Conservation (phyloP, 2,888 invertebrate species). For the Aspidiotus destructor region DNA sequence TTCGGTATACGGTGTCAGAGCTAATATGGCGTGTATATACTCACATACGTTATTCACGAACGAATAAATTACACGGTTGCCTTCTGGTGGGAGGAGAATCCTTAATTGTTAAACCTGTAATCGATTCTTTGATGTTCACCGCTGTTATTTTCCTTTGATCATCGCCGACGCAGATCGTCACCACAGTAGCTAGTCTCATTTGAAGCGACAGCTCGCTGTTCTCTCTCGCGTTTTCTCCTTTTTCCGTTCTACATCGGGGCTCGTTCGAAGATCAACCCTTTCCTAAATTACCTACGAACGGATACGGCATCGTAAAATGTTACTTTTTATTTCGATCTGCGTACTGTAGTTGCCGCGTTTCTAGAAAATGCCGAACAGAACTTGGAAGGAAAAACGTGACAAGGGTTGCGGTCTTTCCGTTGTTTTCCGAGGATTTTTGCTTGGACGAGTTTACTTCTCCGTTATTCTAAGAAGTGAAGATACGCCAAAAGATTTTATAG, state of each 20-base stretch:
- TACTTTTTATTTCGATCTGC: too few relatives aligned
- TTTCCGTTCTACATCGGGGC: too few relatives aligned
- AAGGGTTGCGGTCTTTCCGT: too few relatives aligned
- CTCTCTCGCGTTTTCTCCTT: neutral
- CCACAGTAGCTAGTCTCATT: slow-evolving; percentile 26
- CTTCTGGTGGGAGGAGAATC: slow-evolving; percentile 30
- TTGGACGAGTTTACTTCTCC: too few relatives aligned
- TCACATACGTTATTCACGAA: slow-evolving; percentile 19
- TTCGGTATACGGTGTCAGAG: slow-evolving; percentile 19
- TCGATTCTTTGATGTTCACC: slow-evolving; percentile 33
- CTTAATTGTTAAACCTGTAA: slow-evolving; percentile 33
- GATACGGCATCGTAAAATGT: too few relatives aligned
- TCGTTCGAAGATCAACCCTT: slow-evolving; percentile 17
- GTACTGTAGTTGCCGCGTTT: too few relatives aligned
- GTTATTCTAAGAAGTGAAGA: too few relatives aligned
- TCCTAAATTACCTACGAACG: neutral
- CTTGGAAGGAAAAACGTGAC: too few relatives aligned
- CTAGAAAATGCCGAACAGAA: too few relatives aligned
- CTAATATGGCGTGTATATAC: slow-evolving; percentile 3
- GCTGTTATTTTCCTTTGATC: slow-evolving; percentile 28
- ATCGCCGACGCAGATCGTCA: slow-evolving; percentile 25
- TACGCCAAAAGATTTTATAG: too few relatives aligned
- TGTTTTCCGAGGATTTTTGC: too few relatives aligned
- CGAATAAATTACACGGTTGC: slow-evolving; percentile 30
- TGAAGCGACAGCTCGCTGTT: slow-evolving; percentile 28